These are phyloP conservation scores for Chelonia mydas DNA, from an alignment of 2,797 vertebrate genomes.

Conservation along the genomic window DNA sequence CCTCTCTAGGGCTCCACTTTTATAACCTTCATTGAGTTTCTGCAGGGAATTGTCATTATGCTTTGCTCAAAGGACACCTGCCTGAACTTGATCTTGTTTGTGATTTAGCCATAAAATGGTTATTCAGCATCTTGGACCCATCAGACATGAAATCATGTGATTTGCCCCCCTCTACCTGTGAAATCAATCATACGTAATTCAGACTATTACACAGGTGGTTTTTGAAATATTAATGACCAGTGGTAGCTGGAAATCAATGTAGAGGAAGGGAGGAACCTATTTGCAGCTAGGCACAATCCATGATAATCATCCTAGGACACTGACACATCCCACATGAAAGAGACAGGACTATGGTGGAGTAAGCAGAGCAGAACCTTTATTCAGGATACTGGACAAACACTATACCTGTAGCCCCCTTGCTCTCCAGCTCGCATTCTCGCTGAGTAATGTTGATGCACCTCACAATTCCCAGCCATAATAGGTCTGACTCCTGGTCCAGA, in stretches of 20 bases:
- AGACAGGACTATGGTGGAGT: background rate
- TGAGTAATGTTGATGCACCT: background rate
- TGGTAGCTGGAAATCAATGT: background rate
- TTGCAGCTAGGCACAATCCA: background rate
- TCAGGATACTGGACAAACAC: background rate
- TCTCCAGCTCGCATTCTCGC: background rate
- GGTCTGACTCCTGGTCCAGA: background rate
- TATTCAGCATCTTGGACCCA: background rate
- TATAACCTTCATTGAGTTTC: background rate
- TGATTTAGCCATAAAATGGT: background rate
- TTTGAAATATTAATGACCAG: background rate
- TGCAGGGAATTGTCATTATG: background rate
- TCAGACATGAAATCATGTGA: background rate
- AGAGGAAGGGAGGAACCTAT: background rate
- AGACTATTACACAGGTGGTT: background rate
- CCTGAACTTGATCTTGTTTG: background rate
- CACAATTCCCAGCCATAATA: background rate
- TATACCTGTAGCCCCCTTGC: constrained; percentile 17
- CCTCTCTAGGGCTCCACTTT: background rate
- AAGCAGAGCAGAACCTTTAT: background rate
- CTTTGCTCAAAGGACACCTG: background rate
- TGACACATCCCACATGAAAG: background rate
- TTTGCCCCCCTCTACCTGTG: background rate
- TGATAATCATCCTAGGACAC: background rate
- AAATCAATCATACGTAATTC: background rate